These are phyloP conservation scores for Pongo abelii DNA, from an alignment of 2,113 vertebrate genomes.

Conservation along the genomic window DNA sequence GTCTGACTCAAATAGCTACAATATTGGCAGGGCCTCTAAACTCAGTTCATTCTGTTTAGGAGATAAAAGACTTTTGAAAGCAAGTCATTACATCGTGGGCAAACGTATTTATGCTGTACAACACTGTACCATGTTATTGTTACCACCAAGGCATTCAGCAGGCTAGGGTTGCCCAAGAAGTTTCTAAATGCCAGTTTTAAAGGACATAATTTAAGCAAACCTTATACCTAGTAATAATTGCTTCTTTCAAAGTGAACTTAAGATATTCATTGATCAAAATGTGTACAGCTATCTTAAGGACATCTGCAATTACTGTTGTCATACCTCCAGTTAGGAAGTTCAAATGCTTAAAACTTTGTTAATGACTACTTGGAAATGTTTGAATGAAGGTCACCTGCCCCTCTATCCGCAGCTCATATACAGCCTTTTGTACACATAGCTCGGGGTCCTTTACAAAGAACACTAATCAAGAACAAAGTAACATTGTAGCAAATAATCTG, in stretches of 20 bases:
- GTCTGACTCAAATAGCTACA: not conserved
- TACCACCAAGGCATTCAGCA: not conserved
- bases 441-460: slow-evolving; percentile 84
- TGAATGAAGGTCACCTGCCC: slow-evolving; percentile 84
- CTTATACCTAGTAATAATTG: slow-evolving; percentile 61
- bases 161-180: not conserved
- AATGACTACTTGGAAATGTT: slow-evolving; percentile 85
- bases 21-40: not conserved
- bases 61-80: not conserved
- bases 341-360: slow-evolving; percentile 86
- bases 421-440: slow-evolving; percentile 77
- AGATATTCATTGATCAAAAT: slow-evolving; percentile 81
- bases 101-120: not conserved
- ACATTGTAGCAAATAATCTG: slow-evolving; percentile 87
- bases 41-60: not conserved
- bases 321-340: slow-evolving; percentile 83
- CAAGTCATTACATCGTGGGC: not conserved
- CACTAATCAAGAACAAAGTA: slow-evolving; percentile 87
- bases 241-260: slow-evolving; percentile 77
- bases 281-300: slow-evolving; percentile 79
- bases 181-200: slow-evolving; percentile 59
- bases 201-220: slow-evolving; percentile 61
- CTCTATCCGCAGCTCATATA: slow-evolving; percentile 79
- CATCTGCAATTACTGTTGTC: slow-evolving; percentile 83
- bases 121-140: not conserved